Conservation (phyloP, 2,113 vertebrate species). For the Microtus oregoni region DNA sequence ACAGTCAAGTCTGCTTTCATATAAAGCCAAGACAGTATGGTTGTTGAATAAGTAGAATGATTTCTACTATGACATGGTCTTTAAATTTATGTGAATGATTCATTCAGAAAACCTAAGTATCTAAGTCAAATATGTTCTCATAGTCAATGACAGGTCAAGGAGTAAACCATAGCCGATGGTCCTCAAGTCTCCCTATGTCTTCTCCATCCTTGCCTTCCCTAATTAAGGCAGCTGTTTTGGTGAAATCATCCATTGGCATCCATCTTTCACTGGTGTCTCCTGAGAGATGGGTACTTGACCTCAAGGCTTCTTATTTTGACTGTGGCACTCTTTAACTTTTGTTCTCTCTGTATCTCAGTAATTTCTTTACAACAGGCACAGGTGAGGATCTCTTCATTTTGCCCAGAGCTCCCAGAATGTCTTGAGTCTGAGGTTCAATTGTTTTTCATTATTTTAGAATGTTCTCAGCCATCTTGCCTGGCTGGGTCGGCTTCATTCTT, state of each 20-base stretch:
- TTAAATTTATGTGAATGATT: neutral
- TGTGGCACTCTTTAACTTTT: neutral
- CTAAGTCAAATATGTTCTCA: neutral
- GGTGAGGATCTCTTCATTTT: neutral
- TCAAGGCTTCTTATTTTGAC: neutral
- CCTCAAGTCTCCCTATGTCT: neutral
- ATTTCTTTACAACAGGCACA: neutral
- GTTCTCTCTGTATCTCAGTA: neutral
- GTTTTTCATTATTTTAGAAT: slow-evolving; percentile 36
- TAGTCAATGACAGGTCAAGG: neutral
- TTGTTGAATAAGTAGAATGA: neutral
- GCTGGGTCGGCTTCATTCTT: neutral
- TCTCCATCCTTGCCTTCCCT: neutral
- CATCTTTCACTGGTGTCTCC: neutral
- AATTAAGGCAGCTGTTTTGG: neutral
- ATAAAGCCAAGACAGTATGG: neutral
- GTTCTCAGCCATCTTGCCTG: neutral
- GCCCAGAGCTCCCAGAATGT: neutral
- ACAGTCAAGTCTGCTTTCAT: neutral
- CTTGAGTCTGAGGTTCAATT: neutral
- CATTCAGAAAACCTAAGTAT: neutral
- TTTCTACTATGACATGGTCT: neutral
- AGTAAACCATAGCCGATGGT: neutral
- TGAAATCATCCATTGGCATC: neutral
- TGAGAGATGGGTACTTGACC: neutral